phyloP scores from a whole-genome alignment of 1,140 invertebrate species.

The Calosoma granatense region DNA sequence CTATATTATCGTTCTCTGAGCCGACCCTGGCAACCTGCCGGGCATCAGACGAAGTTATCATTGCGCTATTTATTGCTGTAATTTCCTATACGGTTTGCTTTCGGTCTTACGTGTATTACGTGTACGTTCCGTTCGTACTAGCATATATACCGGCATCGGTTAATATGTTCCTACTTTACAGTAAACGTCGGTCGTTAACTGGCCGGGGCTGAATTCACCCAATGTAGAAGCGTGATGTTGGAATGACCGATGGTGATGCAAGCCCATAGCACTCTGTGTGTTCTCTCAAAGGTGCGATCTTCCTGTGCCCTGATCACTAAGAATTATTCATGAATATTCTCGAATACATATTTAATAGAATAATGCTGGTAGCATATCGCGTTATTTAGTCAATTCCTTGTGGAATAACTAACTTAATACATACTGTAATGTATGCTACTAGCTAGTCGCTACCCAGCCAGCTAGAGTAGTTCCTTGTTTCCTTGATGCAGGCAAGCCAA shows the following conservation, averaged over 20 bases:
- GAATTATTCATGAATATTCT: constrained; percentile 8
- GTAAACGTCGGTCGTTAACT: background rate
- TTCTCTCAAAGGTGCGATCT: background rate
- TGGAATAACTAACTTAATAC: constrained; percentile 2
- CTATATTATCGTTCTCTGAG: no score
- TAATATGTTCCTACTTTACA: background rate
- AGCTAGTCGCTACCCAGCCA: no score
- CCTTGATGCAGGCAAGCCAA: no score
- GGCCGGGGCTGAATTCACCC: background rate
- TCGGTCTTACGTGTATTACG: background rate
- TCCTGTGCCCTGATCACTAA: background rate
- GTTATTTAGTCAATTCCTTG: constrained; percentile 5
- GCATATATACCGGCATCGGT: background rate
- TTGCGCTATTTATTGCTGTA: constrained; percentile 2
- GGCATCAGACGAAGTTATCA: background rate
- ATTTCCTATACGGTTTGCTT: background rate
- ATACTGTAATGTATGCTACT: background rate
- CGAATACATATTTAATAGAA: constrained; percentile 8
- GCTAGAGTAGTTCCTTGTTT: no score
- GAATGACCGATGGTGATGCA: background rate
- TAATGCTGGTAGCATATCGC: background rate
- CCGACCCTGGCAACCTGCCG: no score
- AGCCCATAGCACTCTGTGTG: background rate
- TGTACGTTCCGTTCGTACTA: no score
- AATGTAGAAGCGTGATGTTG: background rate